Evolutionary conservation across 2,797 vertebrate genomes (phyloP), one percentile per base, ranked within the genome.

Genomic region (Pygocentrus nattereri): DNA sequence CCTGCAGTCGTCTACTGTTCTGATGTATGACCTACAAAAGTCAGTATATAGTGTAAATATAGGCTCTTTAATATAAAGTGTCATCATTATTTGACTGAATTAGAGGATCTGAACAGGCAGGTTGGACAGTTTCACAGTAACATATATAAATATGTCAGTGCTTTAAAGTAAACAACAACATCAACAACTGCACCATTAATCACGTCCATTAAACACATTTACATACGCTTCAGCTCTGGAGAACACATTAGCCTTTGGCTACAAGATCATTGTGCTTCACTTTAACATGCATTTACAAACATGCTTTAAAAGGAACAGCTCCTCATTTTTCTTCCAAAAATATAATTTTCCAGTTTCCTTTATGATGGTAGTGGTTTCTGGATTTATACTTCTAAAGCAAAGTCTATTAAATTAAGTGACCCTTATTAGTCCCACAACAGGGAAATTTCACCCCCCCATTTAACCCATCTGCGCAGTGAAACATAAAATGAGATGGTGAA

Each of bases 271-370:
- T 44, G 41, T 10, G 41, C 41, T 44, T 44, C 74, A 76, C 70
- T 30, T 25, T 5, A 30, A 68, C 80, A 84, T 73, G 71, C 74
- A 65, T 15, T 27, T 41, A 71, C 62, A 79, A 30, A 72, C 82
- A 78, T 62, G 59, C 59, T 18, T 18, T 31, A 31, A 62, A 2
- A 31, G 25, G 59, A 62, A 30, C 3, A 31, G 27, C 19, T 21
- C 21, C 16, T 5, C 15, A 8, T 18, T 16, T 31, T 6, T 62
- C 15, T 31, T 19, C 5, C 27, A 31, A 31, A 62, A 19, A 30
- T 27, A 62, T 16, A 18, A 13, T 30, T 5, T 61, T 30, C 58
- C 58, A 61, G 25, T 61, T 61, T 27, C 58, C 7, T 13, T n/a
- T n/a, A n/a, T n/a, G n/a, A n/a, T n/a, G n/a, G n/a, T 11, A 44